A percentile compares a stretch with the other conserved stretches of the same genome.
These are phyloP conservation scores for Amphipoea oculea DNA, from an alignment of 2,888 invertebrate species.

Conservation along the genomic window DNA sequence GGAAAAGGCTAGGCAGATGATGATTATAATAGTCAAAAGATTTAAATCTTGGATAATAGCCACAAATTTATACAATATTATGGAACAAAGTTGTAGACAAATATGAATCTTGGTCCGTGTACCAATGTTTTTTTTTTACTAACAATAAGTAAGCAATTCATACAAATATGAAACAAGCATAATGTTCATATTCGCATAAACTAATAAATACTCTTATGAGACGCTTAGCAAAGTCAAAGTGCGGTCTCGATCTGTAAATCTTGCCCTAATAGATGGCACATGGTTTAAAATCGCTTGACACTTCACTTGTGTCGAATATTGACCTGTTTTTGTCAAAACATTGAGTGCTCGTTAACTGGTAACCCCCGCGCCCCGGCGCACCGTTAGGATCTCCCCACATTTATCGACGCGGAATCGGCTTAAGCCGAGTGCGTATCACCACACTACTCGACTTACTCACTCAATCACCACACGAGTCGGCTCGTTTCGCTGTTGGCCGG, in stretches of 20 bases:
- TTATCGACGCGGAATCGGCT: too few relatives aligned
- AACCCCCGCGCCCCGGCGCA: neutral
- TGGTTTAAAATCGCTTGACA: neutral
- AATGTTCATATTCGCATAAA: neutral
- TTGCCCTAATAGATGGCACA: neutral
- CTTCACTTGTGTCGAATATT: neutral
- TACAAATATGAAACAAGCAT: neutral
- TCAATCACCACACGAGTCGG: too few relatives aligned
- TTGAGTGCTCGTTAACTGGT: neutral
- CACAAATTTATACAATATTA: neutral
- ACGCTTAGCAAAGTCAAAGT: neutral
- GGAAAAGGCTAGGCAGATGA: too few relatives aligned
- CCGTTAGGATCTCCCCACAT: too few relatives aligned
- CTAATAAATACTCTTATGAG: neutral
- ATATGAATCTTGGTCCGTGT: neutral
- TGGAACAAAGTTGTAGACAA: neutral
- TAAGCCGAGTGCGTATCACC: too few relatives aligned
- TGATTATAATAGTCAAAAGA: neutral
- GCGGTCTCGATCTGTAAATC: neutral
- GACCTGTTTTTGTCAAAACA: neutral
- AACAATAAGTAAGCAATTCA: neutral
- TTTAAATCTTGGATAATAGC: neutral
- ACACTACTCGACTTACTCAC: too few relatives aligned
- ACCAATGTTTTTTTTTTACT: neutral
- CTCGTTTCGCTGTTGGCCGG: too few relatives aligned